These are phyloP conservation scores for Stichodactyla helianthus DNA, from an alignment of 64 coral and sea anemone genomes.

Conservation along the genomic window DNA sequence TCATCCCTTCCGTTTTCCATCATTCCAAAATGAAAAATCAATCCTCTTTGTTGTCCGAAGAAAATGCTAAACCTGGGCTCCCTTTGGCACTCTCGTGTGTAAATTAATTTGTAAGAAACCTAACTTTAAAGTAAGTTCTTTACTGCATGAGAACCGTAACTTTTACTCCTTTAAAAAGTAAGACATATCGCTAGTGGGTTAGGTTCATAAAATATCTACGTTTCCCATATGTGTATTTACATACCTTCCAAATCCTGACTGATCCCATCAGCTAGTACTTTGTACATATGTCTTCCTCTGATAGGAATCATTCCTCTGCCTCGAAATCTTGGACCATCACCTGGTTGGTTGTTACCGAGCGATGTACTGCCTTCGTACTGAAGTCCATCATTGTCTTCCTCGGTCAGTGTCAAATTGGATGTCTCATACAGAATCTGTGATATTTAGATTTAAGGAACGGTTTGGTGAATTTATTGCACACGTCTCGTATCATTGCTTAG, in stretches of 20 bases:
- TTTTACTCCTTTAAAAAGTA: too few relatives aligned
- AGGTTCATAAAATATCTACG: too few relatives aligned
- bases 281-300: conserved; percentile 28
- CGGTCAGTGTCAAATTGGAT: conserved; percentile 22
- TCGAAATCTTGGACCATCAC: conserved; percentile 20
- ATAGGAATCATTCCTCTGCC: conserved; percentile 37
- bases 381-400: conserved; percentile 18
- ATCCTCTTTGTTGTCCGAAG: too few relatives aligned
- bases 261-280: not conserved
- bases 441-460: not conserved
- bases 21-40: too few relatives aligned
- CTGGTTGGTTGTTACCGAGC: not conserved
- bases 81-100: too few relatives aligned
- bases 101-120: too few relatives aligned
- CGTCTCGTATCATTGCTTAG: too few relatives aligned
- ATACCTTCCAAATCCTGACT: conserved; percentile 4
- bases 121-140: too few relatives aligned
- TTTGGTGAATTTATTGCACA: not conserved
- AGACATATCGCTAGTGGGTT: too few relatives aligned
- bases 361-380: conserved; percentile 2
- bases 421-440: conserved; percentile 23
- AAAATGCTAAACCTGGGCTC: too few relatives aligned
- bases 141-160: too few relatives aligned
- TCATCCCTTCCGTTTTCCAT: too few relatives aligned
- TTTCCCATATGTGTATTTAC: not conserved